Conservation (phyloP, 2,888 invertebrate species). For the Oscheius myriophilus region DNA sequence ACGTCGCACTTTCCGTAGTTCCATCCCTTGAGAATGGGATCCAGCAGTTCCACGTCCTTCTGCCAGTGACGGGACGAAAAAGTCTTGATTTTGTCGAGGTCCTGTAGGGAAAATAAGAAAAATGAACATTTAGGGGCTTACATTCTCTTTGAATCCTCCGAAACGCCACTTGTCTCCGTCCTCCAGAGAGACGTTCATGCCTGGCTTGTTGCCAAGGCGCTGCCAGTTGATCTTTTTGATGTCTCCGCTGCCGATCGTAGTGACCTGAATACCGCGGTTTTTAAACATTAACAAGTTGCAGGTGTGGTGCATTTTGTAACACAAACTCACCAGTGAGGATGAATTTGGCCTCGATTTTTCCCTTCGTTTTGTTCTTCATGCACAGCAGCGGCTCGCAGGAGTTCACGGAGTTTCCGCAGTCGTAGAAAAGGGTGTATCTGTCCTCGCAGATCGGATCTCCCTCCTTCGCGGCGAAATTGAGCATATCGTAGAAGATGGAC, state of each 20-base stretch:
- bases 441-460: background rate
- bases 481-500: slow-evolving; percentile 4
- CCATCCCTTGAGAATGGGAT: slow-evolving; percentile 94
- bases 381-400: background rate
- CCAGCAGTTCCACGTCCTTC: slow-evolving; percentile 85
- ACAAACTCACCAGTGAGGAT: no score
- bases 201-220: slow-evolving; percentile 88
- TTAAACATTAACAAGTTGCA: no score
- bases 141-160: slow-evolving; percentile 84
- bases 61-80: slow-evolving; percentile 86
- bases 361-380: no score
- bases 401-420: slow-evolving; percentile 18
- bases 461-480: slow-evolving; percentile 2
- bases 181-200: slow-evolving; percentile 86
- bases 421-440: slow-evolving; percentile 18
- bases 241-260: slow-evolving; percentile 80
- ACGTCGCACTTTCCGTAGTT: slow-evolving; percentile 98
- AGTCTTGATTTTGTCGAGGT: slow-evolving; percentile 89
- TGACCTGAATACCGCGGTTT: slow-evolving; percentile 25
- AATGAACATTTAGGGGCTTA: slow-evolving; percentile 22
- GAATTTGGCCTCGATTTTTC: background rate
- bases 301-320: no score
- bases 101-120: slow-evolving; percentile 75
- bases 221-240: slow-evolving; percentile 91
- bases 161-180: slow-evolving; percentile 90